Base-by-base conservation (phyloP, 1,140 invertebrate genomes). In the Drosophila mojavensis region DNA sequence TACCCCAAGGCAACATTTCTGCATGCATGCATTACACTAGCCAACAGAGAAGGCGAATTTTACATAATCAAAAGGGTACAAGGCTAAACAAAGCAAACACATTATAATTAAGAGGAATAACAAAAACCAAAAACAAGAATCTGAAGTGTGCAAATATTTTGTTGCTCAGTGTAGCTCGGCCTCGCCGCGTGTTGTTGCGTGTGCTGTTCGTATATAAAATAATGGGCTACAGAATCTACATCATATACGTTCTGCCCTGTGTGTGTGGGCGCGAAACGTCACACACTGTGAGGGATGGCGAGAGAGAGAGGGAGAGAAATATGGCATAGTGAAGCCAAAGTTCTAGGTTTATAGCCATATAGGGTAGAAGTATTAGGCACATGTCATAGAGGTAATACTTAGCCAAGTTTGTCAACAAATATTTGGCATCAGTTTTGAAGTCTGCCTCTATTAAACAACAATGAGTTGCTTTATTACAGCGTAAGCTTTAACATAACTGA, bases 141-240 rank as follows among this genome's bases (percentile, higher is more conserved):
- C 39, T 54, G 28, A 28, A 60, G 63, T 73, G 70, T 73, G 70
- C 70, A 73, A 68, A 73, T 68, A 73, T 73, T 73, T 68, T 73
- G 70, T 68, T 17, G 70, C 7, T 5, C 13, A 48, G 70, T 73
- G 48, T 67, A 41, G 47, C 28, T 43, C 55, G 63, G 48, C 69
- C 63, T 67, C 69, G 69, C 39, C 63, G 69, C 69, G 69, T 72
- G 63, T 72, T 72, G 63, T 66, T 72, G 48, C 69, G 54, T 66
- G 54, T 39, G 66, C 58, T 36, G 13, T 17, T 26, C 54, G 39
- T 39, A 5, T 45, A 15, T 15, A n/a, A 36, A 36, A 28, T 43
- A 39, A 28, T 43, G 56, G 56, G 39, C 39, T 13, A 45, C 33
- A 53, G 48, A 63, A 43, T 54, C 30, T 55, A 50, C 28, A 50